Conservation (phyloP, 2,797 vertebrate species). For the Crenichthys baileyi region DNA sequence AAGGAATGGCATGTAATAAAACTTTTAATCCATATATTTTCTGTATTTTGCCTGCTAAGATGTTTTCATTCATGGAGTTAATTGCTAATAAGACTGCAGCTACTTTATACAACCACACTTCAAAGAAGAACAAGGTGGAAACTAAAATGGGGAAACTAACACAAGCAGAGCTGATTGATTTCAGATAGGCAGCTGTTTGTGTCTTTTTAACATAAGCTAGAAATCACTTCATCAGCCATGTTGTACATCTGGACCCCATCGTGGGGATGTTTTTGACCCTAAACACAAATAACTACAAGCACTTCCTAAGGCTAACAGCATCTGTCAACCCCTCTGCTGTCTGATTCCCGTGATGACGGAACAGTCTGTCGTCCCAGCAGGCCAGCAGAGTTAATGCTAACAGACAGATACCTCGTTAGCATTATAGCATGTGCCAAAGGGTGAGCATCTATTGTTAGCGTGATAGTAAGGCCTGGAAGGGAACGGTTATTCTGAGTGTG, state of each 20-base stretch:
- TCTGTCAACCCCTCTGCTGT: slow-evolving; percentile 32
- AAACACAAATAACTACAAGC: slow-evolving; percentile 31
- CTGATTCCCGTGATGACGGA: slow-evolving; percentile 35
- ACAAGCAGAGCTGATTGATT: slow-evolving; percentile 12
- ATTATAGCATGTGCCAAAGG: slow-evolving; percentile 46
- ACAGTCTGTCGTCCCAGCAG: slow-evolving; percentile 17
- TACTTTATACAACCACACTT: background rate
- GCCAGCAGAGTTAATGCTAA: slow-evolving; percentile 50
- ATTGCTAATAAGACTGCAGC: background rate
- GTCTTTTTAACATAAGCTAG: background rate
- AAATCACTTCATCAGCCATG: background rate
- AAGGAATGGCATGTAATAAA: background rate
- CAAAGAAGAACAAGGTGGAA: background rate
- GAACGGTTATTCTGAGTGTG: slow-evolving; percentile 43
- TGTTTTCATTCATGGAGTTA: background rate
- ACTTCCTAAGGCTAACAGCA: slow-evolving; percentile 27
- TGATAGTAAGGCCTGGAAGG: slow-evolving; percentile 43
- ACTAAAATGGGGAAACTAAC: background rate
- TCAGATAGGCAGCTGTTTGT: background rate
- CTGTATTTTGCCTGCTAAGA: background rate
- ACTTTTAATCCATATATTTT: background rate
- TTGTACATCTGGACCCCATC: slow-evolving; percentile 8
- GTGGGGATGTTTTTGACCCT: slow-evolving; percentile 1
- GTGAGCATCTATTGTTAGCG: slow-evolving; percentile 61
- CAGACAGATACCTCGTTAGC: slow-evolving; percentile 71